These are phyloP conservation scores for Folsomia manolachei DNA, from an alignment of 2,888 invertebrate genomes.

Conservation along the genomic window DNA sequence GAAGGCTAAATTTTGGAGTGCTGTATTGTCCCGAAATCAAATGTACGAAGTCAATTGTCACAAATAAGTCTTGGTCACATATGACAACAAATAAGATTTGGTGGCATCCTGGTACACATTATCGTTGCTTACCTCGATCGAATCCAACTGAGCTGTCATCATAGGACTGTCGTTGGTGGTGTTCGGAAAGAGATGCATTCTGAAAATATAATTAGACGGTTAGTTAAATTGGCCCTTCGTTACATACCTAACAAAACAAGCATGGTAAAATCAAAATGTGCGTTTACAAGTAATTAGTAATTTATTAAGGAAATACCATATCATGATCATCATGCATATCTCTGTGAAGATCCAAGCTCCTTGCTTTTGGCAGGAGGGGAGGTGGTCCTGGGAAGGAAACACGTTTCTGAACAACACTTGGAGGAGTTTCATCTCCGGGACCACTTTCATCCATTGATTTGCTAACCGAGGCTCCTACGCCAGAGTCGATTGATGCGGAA, in stretches of 20 bases:
- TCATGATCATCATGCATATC: slow-evolving; percentile 26
- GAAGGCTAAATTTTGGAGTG: too few relatives aligned
- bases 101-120: too few relatives aligned
- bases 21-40: too few relatives aligned
- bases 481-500: slow-evolving; percentile 48
- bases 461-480: slow-evolving; percentile 49
- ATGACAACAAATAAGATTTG: too few relatives aligned
- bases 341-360: slow-evolving; percentile 46
- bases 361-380: slow-evolving; percentile 43
- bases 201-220: too few relatives aligned
- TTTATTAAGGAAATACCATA: slow-evolving; percentile 17
- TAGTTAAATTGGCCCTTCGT: too few relatives aligned
- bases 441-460: slow-evolving; percentile 48
- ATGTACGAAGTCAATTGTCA: too few relatives aligned
- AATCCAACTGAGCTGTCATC: slow-evolving; percentile 13
- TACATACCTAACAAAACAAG: too few relatives aligned
- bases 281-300: neutral
- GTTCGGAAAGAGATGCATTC: too few relatives aligned
- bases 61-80: neutral
- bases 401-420: slow-evolving; percentile 40
- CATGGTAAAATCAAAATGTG: too few relatives aligned
- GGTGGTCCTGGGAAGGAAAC: slow-evolving; percentile 45
- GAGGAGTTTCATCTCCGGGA: slow-evolving; percentile 33
- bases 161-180: slow-evolving; percentile 11
- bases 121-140: slow-evolving; percentile 20